These are phyloP conservation scores for Rhopalosiphum padi DNA, from an alignment of 1,140 invertebrate species.

Conservation along the genomic window DNA sequence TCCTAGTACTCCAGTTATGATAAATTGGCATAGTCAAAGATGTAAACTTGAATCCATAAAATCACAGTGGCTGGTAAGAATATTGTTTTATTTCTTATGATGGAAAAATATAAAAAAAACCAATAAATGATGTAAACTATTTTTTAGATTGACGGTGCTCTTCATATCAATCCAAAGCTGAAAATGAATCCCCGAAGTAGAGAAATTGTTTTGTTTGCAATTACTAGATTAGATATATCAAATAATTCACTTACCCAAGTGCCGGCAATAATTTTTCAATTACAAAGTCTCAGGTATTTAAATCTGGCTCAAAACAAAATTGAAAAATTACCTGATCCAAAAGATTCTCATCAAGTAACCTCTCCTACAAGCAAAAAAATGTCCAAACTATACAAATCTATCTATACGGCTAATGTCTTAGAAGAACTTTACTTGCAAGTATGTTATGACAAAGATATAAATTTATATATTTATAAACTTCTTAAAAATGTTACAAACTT, in stretches of 20 bases:
- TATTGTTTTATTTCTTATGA: constrained; percentile 36
- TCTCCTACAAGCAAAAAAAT: constrained; percentile 58
- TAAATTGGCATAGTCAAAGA: constrained; percentile 92
- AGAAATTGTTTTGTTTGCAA: constrained; percentile 80
- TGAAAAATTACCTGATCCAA: constrained; percentile 70
- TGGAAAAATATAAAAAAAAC: background rate
- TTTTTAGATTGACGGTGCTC: constrained; percentile 72
- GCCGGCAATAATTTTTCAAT: constrained; percentile 82
- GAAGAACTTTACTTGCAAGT: constrained; percentile 82
- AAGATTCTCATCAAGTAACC: constrained; percentile 62
- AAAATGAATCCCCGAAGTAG: constrained; percentile 74
- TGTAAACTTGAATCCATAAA: constrained; percentile 74
- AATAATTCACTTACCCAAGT: constrained; percentile 84
- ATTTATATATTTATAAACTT: background rate
- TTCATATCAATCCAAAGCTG: constrained; percentile 85
- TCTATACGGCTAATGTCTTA: constrained; percentile 76
- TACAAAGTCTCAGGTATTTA: constrained; percentile 79
- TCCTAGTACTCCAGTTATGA: constrained; percentile 86
- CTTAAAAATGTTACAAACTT: background rate
- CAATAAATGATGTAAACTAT: constrained; percentile 10
- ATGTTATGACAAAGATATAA: constrained; percentile 38
- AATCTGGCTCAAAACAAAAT: constrained; percentile 90
- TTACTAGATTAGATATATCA: constrained; percentile 94
- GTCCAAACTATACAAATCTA: constrained; percentile 60
- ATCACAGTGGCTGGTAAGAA: constrained; percentile 79